Evolutionary conservation across 2,113 vertebrate species (phyloP).

Genomic region (Benitochromis conjunctus): DNA sequence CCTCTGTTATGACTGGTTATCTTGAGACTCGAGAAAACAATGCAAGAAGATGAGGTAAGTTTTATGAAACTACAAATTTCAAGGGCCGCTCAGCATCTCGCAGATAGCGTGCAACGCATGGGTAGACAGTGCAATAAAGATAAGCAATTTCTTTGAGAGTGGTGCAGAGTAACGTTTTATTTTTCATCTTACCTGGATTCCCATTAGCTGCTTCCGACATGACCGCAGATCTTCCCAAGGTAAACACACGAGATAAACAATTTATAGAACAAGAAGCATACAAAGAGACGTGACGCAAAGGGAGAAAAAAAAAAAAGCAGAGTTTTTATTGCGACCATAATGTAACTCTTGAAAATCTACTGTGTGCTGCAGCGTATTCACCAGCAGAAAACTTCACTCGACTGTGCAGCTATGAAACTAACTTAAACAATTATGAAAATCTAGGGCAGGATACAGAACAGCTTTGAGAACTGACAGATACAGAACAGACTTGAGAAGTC

Average conservation of each 20-base stretch:
- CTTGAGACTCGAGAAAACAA: neutral
- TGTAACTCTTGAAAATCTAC: neutral
- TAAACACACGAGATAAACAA: neutral
- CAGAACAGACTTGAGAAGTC: neutral
- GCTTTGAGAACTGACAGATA: neutral
- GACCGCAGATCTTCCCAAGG: neutral
- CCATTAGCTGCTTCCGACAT: constrained; percentile 4
- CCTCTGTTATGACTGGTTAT: neutral
- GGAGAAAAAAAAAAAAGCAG: neutral
- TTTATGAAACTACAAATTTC: constrained; percentile 7
- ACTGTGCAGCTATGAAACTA: neutral
- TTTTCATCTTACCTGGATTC: constrained; percentile 24
- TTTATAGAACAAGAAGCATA: neutral
- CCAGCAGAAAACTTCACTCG: neutral
- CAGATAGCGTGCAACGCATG: neutral
- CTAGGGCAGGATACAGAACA: neutral
- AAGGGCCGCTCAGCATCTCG: neutral
- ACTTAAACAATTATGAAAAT: neutral
- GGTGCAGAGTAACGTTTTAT: neutral
- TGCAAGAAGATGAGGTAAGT: neutral
- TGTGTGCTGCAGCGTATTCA: neutral
- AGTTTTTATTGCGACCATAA: neutral
- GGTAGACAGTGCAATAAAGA: neutral
- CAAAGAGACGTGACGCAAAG: neutral
- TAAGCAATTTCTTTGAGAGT: neutral